Conservation (phyloP, 2,113 vertebrate species). For the Bos javanicus region DNA sequence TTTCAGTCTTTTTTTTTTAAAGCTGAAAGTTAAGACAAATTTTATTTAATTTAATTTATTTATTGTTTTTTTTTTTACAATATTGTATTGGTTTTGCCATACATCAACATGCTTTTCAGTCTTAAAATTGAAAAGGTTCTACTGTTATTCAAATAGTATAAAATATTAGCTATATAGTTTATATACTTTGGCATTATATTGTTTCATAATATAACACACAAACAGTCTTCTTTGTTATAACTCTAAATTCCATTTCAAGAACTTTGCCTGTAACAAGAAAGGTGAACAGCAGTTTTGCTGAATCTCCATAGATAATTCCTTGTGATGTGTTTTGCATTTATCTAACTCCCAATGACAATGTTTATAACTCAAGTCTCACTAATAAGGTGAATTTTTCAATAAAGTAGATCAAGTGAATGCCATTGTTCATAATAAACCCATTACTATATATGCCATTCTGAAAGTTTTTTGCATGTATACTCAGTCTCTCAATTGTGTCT, state of each 20-base stretch:
- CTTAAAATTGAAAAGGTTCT: background rate
- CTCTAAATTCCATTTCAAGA: background rate
- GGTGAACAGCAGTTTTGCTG: background rate
- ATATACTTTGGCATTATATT: background rate
- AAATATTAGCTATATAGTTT: background rate
- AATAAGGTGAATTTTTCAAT: conserved; percentile 58
- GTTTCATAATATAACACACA: background rate
- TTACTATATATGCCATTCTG: background rate
- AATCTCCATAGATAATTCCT: background rate
- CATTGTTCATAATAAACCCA: conserved; percentile 33
- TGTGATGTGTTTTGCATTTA: background rate
- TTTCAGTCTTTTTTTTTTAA: background rate
- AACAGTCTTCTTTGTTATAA: background rate
- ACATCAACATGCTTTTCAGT: background rate
- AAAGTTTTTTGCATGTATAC: background rate
- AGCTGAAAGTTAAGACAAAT: too few relatives aligned
- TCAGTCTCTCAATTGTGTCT: background rate
- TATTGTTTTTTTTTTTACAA: too few relatives aligned
- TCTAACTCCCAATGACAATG: background rate
- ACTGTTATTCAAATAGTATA: background rate
- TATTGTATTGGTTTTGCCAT: too few relatives aligned
- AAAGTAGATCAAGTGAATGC: conserved; percentile 33
- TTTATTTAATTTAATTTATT: too few relatives aligned
- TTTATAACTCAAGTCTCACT: background rate
- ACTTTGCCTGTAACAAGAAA: background rate